A percentile compares a stretch with the other conserved stretches of the same genome.
Evolutionary conservation across 2,113 vertebrate species (phyloP).

Genomic region (Ploceus nigricollis): DNA sequence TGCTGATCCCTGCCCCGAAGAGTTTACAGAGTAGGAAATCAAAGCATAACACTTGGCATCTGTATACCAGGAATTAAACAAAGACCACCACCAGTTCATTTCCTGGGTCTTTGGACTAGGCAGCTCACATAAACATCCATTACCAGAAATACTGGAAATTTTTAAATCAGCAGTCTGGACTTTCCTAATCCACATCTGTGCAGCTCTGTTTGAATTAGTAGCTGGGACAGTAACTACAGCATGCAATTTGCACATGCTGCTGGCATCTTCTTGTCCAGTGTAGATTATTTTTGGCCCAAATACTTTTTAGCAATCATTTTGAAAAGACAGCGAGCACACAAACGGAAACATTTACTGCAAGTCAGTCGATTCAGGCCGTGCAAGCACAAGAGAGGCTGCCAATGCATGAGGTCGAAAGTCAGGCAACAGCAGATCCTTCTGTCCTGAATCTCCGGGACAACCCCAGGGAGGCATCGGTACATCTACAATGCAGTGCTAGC

Average conservation of each 20-base stretch:
- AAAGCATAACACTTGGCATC: conserved; percentile 42
- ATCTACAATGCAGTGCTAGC: background rate
- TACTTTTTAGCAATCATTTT: background rate
- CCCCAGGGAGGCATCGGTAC: background rate
- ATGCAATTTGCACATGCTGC: background rate
- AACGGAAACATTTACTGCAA: conserved; percentile 10
- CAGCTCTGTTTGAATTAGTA: background rate
- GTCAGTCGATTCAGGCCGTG: background rate
- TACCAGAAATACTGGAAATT: background rate
- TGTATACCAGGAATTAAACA: background rate
- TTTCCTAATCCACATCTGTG: background rate
- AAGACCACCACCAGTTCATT: conserved; percentile 24
- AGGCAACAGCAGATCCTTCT: conserved; percentile 14
- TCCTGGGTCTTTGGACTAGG: background rate
- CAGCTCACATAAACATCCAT: background rate
- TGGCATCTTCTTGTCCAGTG: background rate
- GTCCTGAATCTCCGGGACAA: background rate
- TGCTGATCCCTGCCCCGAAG: conserved; percentile 38
- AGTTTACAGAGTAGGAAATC: conserved; percentile 50
- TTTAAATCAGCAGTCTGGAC: background rate
- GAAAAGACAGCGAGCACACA: background rate
- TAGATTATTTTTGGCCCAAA: conserved; percentile 26
- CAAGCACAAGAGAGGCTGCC: background rate
- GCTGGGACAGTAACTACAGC: background rate
- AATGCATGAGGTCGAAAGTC: background rate